phyloP scores from a whole-genome alignment of 2,888 invertebrate genomes.

The Scelioninae gen. 1 region DNA sequence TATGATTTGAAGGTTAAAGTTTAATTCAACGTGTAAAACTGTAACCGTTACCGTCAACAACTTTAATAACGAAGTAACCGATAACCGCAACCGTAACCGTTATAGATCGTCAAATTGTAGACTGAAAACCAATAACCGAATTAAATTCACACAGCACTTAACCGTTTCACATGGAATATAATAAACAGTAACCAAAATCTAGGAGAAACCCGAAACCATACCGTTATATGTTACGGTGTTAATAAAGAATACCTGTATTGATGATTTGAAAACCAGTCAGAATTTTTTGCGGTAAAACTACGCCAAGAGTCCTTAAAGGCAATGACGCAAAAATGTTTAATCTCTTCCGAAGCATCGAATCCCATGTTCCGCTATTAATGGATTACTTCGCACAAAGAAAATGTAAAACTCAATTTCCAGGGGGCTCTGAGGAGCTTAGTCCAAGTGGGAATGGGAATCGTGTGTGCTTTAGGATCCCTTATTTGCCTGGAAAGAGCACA shows the following conservation, averaged over 20 bases:
- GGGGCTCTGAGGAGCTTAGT: constrained; percentile 57
- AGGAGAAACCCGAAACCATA: too few relatives aligned
- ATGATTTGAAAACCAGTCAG: constrained; percentile 26
- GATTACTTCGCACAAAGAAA: constrained; percentile 66
- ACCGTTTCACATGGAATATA: too few relatives aligned
- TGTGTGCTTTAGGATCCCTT: constrained; percentile 63
- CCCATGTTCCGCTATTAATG: constrained; percentile 67
- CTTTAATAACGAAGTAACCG: too few relatives aligned
- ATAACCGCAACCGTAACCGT: too few relatives aligned
- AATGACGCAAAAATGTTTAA: constrained; percentile 54
- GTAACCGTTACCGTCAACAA: too few relatives aligned
- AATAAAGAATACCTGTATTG: constrained; percentile 35
- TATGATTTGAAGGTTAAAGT: background rate
- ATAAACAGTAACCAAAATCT: too few relatives aligned
- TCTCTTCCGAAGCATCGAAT: constrained; percentile 44
- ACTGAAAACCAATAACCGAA: too few relatives aligned
- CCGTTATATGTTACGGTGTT: background rate
- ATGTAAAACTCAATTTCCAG: constrained; percentile 60
- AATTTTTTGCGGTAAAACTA: constrained; percentile 52
- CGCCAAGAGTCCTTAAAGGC: constrained; percentile 37
- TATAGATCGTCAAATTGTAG: too few relatives aligned
- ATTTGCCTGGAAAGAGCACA: constrained; percentile 49
- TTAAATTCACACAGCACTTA: too few relatives aligned
- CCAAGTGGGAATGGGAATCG: constrained; percentile 51
- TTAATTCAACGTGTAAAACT: too few relatives aligned